These are phyloP conservation scores for Chamaetylas fuelleborni DNA, from an alignment of 2,113 vertebrate genomes.

Conservation along the genomic window DNA sequence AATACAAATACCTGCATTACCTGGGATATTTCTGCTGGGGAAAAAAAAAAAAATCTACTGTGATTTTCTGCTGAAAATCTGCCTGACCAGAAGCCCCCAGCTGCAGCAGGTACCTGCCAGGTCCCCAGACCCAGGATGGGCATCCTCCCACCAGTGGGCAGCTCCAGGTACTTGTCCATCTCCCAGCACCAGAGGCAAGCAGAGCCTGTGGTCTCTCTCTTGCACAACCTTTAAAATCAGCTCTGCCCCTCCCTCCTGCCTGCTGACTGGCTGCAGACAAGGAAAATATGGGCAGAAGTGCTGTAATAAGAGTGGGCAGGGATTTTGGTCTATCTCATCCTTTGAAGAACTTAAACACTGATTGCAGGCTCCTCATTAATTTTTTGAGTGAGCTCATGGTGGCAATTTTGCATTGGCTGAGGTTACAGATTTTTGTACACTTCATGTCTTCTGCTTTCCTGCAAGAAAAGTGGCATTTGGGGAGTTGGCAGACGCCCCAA, in stretches of 20 bases:
- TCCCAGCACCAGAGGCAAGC: rapidly evolving
- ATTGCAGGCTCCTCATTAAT: not conserved
- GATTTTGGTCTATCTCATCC: not conserved
- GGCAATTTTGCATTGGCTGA: not conserved
- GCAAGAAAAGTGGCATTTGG: not conserved
- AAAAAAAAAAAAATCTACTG: rapidly evolving
- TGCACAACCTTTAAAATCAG: not conserved
- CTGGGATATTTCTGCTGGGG: not conserved
- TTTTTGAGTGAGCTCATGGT: rapidly evolving
- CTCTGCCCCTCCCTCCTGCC: not conserved
- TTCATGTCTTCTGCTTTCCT: not conserved
- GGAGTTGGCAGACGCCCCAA: not conserved
- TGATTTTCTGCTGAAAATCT: not conserved
- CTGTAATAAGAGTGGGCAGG: not conserved
- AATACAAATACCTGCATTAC: not conserved
- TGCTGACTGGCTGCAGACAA: not conserved
- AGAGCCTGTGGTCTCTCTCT: not conserved
- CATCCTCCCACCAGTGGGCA: not conserved
- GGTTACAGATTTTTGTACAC: not conserved
- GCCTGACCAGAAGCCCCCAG: not conserved
- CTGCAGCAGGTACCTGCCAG: constrained; percentile 7
- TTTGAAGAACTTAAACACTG: not conserved
- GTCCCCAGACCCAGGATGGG: not conserved
- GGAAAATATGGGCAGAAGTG: not conserved
- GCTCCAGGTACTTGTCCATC: not conserved